Evolutionary conservation across 2,888 invertebrate species (phyloP).

Genomic region (Polydrusus cervinus): DNA sequence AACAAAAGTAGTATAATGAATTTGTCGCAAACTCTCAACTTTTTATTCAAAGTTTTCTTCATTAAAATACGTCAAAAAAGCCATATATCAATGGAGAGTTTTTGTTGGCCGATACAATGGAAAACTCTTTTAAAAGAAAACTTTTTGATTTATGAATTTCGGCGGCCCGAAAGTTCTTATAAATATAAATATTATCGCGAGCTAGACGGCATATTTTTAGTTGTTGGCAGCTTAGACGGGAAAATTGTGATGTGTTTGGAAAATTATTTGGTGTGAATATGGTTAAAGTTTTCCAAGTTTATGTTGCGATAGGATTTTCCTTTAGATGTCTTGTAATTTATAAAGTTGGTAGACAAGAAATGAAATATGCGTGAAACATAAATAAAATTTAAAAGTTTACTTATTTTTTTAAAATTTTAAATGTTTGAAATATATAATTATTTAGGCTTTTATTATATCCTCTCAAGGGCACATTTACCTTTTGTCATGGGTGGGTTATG

Average conservation of each 20-base stretch:
- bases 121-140: slow-evolving; percentile 57
- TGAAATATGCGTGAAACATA: background rate
- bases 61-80: slow-evolving; percentile 46
- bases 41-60: slow-evolving; percentile 48
- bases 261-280: slow-evolving; percentile 39
- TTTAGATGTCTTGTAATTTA: background rate
- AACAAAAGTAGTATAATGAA: slow-evolving; percentile 37
- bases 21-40: slow-evolving; percentile 42
- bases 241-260: slow-evolving; percentile 30
- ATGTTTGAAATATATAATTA: too few relatives aligned
- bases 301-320: slow-evolving; percentile 3
- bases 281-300: slow-evolving; percentile 34
- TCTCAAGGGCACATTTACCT: too few relatives aligned
- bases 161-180: slow-evolving; percentile 59
- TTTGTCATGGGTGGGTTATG: too few relatives aligned
- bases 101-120: slow-evolving; percentile 49
- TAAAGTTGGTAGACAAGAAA: background rate
- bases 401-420: too few relatives aligned
- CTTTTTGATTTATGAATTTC: slow-evolving; percentile 62
- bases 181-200: slow-evolving; percentile 67
- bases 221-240: slow-evolving; percentile 26
- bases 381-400: too few relatives aligned
- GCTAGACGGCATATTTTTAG: slow-evolving; percentile 42
- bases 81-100: slow-evolving; percentile 48
- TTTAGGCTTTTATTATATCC: too few relatives aligned